Conservation (phyloP, 2,113 vertebrate genomes). For the Bos taurus region DNA sequence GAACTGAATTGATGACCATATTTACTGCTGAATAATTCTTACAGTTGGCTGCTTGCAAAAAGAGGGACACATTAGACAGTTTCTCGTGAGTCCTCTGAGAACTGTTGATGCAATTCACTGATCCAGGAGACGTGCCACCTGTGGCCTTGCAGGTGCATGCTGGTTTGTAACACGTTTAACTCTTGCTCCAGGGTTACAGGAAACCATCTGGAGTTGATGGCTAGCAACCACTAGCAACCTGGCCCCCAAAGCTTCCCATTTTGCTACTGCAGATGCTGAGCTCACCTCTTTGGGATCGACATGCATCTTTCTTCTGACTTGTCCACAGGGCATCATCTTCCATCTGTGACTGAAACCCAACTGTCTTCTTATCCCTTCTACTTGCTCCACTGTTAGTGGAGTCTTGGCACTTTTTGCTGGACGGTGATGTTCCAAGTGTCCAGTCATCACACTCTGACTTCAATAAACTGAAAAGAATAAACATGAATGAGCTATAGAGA, state of each 20-base stretch:
- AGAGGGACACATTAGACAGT: background rate
- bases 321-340: conserved; percentile 36
- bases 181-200: background rate
- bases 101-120: background rate
- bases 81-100: background rate
- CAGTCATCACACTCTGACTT: conserved; percentile 50
- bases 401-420: conserved; percentile 51
- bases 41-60: background rate
- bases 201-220: background rate
- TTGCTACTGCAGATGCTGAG: background rate
- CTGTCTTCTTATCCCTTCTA: conserved; percentile 61
- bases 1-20: background rate
- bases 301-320: conserved; percentile 51
- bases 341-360: conserved; percentile 35
- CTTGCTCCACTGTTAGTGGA: conserved; percentile 37
- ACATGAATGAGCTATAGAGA: background rate
- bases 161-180: background rate
- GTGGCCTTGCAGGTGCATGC: background rate
- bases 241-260: background rate
- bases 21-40: conserved; percentile 10
- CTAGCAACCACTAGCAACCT: background rate
- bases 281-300: conserved; percentile 74
- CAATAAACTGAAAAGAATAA: conserved; percentile 69
- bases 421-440: conserved; percentile 23
- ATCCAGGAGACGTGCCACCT: background rate